These are phyloP conservation scores for Clinocottus analis DNA, from an alignment of 2,113 vertebrate species.

Conservation along the genomic window DNA sequence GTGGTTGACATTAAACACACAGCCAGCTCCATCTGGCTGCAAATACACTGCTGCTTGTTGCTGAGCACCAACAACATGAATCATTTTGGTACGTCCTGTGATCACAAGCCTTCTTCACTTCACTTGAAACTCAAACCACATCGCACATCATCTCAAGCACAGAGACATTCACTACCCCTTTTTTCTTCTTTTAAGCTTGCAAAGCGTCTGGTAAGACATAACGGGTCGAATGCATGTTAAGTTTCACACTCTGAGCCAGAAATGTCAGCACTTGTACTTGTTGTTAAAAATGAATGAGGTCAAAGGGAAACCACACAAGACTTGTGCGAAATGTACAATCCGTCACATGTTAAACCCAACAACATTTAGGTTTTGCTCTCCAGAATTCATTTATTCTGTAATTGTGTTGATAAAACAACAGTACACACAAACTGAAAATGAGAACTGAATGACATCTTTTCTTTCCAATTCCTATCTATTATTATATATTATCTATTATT, in stretches of 20 bases:
- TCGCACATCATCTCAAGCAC: background rate
- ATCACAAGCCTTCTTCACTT: background rate
- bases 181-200: background rate
- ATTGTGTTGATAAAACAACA: background rate
- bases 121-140: constrained; percentile 10
- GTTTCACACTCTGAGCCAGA: background rate
- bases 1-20: constrained; percentile 11
- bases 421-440: background rate
- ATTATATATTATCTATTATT: no score
- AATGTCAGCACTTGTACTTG: background rate
- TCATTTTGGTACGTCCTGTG: no score
- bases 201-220: background rate
- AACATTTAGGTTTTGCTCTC: background rate
- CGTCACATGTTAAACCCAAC: background rate
- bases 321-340: no score
- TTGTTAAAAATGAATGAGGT: no score
- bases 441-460: background rate
- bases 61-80: constrained; percentile 12
- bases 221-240: background rate
- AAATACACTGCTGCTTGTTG: constrained; percentile 20
- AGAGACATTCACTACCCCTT: background rate
- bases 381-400: background rate
- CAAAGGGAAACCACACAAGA: no score
- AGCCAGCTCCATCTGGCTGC: background rate
- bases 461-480: no score